Evolutionary conservation across 2,797 vertebrate species (phyloP).

Genomic region (Hemitrygon akajei): DNA sequence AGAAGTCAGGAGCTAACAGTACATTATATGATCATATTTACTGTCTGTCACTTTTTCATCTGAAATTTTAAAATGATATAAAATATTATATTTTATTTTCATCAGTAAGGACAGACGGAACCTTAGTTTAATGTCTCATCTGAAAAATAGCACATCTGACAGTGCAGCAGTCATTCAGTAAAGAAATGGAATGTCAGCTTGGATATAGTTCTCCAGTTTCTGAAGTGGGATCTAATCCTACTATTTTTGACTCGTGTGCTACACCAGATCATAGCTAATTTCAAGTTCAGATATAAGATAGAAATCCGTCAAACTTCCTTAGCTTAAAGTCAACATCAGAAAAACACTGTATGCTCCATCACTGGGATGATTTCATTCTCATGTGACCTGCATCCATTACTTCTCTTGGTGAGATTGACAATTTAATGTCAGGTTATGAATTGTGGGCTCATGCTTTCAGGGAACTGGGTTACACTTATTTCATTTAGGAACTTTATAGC

Average conservation of each 20-base stretch:
- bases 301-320: neutral
- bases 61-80: neutral
- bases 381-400: neutral
- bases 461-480: neutral
- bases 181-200: neutral
- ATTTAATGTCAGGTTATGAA: slow-evolving; percentile 5
- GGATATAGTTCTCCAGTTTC: neutral
- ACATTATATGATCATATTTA: neutral
- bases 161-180: neutral
- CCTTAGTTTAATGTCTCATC: neutral
- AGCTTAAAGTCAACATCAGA: neutral
- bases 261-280: too few species aligned
- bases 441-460: neutral
- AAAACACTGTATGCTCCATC: neutral
- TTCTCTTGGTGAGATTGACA: neutral
- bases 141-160: neutral
- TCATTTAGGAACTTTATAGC: neutral
- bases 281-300: neutral
- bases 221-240: neutral
- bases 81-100: too few species aligned
- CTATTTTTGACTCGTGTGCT: neutral
- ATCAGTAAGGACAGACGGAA: neutral
- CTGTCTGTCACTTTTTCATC: neutral
- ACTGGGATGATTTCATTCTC: neutral
- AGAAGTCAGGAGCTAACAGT: neutral